Evolutionary conservation across 2,797 vertebrate species (phyloP).

Genomic region (Anolis apletophallus): DNA sequence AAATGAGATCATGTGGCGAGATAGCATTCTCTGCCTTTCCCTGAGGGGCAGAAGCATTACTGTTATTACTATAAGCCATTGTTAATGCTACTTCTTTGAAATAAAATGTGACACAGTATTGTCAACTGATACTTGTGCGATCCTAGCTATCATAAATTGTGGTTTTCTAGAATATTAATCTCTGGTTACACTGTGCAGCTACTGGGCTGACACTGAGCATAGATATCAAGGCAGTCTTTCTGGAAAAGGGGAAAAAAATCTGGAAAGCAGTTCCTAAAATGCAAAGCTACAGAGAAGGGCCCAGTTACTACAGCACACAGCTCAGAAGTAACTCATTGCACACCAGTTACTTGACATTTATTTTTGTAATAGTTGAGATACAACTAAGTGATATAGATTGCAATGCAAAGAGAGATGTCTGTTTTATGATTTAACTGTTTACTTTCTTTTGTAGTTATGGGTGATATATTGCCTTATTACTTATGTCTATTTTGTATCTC

Average conservation of each 20-base stretch:
- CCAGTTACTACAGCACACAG: background rate
- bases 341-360: background rate
- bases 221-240: constrained; percentile 24
- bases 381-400: background rate
- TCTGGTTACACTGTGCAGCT: constrained; percentile 81
- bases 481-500: too few relatives aligned
- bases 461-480: too few relatives aligned
- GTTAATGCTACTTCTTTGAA: constrained; percentile 83
- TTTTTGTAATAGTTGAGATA: background rate
- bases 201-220: constrained; percentile 64
- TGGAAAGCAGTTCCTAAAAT: background rate
- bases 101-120: constrained; percentile 83
- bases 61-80: constrained; percentile 91
- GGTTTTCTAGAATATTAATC: constrained; percentile 73
- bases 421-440: background rate
- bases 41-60: constrained; percentile 83
- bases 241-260: background rate
- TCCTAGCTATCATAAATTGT: constrained; percentile 80
- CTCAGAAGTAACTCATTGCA: background rate
- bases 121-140: constrained; percentile 97
- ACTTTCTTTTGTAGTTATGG: too few relatives aligned
- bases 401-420: background rate
- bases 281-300: background rate
- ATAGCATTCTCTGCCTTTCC: constrained; percentile 86
- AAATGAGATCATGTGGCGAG: constrained; percentile 89